A percentile compares a stretch with the other conserved stretches of the same genome.
These are phyloP conservation scores for Sterrhoptilus dennistouni DNA, from an alignment of 2,113 vertebrate genomes.

Conservation along the genomic window DNA sequence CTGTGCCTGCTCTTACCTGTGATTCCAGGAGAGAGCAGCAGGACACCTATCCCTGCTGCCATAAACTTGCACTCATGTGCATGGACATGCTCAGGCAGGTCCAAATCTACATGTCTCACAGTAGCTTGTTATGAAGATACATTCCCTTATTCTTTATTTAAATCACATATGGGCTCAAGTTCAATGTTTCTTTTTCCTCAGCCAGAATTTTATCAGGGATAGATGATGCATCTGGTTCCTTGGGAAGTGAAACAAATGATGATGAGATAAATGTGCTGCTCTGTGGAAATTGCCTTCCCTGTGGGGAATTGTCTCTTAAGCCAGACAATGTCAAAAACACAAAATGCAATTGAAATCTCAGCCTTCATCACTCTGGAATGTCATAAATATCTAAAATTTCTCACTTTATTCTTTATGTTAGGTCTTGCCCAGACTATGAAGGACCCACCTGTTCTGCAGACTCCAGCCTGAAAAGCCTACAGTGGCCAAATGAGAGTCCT, in stretches of 20 bases:
- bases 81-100: not conserved
- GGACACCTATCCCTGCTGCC: not conserved
- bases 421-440: not conserved
- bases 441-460: not conserved
- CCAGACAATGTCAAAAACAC: not conserved
- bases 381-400: not conserved
- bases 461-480: not conserved
- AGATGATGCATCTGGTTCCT: not conserved
- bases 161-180: not conserved
- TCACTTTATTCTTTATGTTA: not conserved
- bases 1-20: not conserved
- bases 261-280: not conserved
- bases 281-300: not conserved
- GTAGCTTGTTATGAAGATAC: not conserved
- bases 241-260: not conserved
- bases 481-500: not conserved
- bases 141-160: not conserved
- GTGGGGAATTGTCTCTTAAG: not conserved
- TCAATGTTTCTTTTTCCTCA: not conserved
- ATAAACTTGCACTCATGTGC: accelerated
- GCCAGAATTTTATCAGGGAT: not conserved
- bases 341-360: not conserved
- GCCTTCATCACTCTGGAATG: not conserved
- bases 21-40: not conserved
- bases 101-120: not conserved